phyloP scores from a whole-genome alignment of 92 coral and sea anemone species.

The Zoanthus sociatus region DNA sequence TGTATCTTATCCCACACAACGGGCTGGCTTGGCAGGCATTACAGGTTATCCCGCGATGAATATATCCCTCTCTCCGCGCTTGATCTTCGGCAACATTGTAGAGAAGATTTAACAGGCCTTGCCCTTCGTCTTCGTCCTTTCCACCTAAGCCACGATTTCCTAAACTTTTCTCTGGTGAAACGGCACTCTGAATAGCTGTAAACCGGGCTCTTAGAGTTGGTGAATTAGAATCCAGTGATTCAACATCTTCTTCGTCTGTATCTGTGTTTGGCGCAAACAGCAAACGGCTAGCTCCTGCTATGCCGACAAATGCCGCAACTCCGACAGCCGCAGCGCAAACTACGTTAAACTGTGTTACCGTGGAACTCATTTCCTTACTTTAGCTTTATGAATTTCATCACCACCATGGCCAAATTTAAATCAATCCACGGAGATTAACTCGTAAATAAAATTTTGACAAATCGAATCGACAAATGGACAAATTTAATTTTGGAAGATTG shows the following conservation, averaged over 20 bases:
- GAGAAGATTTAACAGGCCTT: constrained; percentile 80
- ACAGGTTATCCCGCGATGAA: constrained; percentile 98
- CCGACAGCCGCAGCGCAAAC: constrained; percentile 94
- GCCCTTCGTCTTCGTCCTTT: constrained; percentile 68
- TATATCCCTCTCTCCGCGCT: constrained; percentile 87
- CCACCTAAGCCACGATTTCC: constrained; percentile 34
- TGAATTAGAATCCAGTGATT: background rate
- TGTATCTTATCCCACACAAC: constrained; percentile 91
- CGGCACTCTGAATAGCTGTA: constrained; percentile 80
- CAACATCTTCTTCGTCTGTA: constrained; percentile 11
- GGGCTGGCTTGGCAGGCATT: constrained; percentile 95
- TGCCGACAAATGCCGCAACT: constrained; percentile 85
- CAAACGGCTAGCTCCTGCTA: constrained; percentile 64
- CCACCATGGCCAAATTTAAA: background rate
- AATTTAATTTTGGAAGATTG: constrained; percentile 75
- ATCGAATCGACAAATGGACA: background rate
- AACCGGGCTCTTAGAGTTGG: constrained; percentile 58
- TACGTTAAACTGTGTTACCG: constrained; percentile 67
- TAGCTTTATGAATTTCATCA: background rate
- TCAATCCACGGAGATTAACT: background rate
- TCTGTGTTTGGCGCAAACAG: constrained; percentile 20
- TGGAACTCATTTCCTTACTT: constrained; percentile 69
- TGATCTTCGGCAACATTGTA: constrained; percentile 95
- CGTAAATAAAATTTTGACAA: background rate
- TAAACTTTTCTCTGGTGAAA: constrained; percentile 70